These are phyloP conservation scores for Perithous albicinctus DNA, from an alignment of 2,888 invertebrate species.

Conservation along the genomic window DNA sequence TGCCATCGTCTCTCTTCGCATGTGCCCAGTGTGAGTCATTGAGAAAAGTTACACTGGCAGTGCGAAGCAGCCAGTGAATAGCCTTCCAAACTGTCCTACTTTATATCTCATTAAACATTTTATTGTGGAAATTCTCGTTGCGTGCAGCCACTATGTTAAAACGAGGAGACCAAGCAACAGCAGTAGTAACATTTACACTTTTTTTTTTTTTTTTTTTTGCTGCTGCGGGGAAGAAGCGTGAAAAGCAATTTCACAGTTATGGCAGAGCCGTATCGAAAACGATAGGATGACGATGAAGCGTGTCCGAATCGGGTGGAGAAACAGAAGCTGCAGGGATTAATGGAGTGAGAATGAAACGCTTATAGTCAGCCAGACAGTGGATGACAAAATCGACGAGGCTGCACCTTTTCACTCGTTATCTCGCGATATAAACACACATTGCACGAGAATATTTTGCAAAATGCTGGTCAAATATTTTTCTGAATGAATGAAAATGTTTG, in stretches of 20 bases:
- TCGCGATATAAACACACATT: too few species aligned
- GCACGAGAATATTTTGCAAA: too few species aligned
- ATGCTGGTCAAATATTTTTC: too few species aligned
- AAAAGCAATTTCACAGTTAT: slow-evolving; percentile 58
- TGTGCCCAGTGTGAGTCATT: slow-evolving; percentile 48
- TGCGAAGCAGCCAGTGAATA: neutral
- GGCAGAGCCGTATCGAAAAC: slow-evolving; percentile 26
- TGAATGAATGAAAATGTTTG: too few species aligned
- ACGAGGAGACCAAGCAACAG: neutral
- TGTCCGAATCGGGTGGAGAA: slow-evolving; percentile 40
- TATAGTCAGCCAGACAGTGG: too few species aligned
- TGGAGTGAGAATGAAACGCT: too few species aligned
- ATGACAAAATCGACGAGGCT: too few species aligned
- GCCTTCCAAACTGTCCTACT: slow-evolving; percentile 19
- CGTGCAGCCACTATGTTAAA: neutral
- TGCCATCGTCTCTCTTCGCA: neutral
- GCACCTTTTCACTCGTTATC: too few species aligned
- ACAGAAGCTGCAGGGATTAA: neutral
- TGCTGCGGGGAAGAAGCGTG: neutral
- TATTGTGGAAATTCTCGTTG: neutral
- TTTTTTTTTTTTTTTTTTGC: too few species aligned
- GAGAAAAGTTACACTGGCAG: slow-evolving; percentile 40
- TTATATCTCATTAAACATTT: slow-evolving; percentile 27
- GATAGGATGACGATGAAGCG: slow-evolving; percentile 54
- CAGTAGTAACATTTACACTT: neutral